phyloP scores from a whole-genome alignment of 2,888 invertebrate species.

The Drosophila phalerata region DNA sequence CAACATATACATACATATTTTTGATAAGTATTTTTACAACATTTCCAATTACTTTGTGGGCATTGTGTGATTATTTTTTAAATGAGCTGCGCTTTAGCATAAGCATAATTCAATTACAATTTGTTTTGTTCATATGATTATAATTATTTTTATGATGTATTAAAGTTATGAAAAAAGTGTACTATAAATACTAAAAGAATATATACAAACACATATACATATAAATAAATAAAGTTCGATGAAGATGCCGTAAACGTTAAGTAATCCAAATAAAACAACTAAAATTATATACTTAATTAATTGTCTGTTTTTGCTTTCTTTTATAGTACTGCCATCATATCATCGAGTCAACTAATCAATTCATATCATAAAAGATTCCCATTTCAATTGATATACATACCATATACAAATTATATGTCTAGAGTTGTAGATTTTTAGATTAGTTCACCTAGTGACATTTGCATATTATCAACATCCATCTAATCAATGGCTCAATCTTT shows the following conservation, averaged over 20 bases:
- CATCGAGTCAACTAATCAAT: constrained; percentile 38
- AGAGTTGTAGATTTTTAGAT: constrained; percentile 46
- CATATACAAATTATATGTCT: constrained; percentile 12
- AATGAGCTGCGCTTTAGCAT: constrained; percentile 66
- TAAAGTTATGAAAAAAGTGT: constrained; percentile 75
- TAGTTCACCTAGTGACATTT: constrained; percentile 22
- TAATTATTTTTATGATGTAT: constrained; percentile 78
- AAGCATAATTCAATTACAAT: constrained; percentile 67
- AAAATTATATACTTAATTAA: constrained; percentile 49
- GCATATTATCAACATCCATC: constrained; percentile 20
- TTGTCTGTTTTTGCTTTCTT: constrained; percentile 32
- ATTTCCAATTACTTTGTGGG: constrained; percentile 57
- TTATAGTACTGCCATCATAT: constrained; percentile 39
- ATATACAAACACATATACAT: constrained; percentile 42
- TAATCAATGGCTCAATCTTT: constrained; percentile 48
- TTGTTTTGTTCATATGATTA: constrained; percentile 79
- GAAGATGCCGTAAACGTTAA: constrained; percentile 71
- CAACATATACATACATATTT: constrained; percentile 57
- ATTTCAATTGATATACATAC: constrained; percentile 27
- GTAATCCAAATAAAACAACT: constrained; percentile 76
- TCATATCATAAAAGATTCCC: constrained; percentile 48
- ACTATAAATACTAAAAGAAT: constrained; percentile 64
- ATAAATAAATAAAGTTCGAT: constrained; percentile 56
- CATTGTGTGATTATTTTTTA: constrained; percentile 75
- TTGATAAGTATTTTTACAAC: constrained; percentile 74